These are phyloP conservation scores for Sebastiscus albofasciatus DNA, from an alignment of 2,797 vertebrate genomes.

Conservation along the genomic window DNA sequence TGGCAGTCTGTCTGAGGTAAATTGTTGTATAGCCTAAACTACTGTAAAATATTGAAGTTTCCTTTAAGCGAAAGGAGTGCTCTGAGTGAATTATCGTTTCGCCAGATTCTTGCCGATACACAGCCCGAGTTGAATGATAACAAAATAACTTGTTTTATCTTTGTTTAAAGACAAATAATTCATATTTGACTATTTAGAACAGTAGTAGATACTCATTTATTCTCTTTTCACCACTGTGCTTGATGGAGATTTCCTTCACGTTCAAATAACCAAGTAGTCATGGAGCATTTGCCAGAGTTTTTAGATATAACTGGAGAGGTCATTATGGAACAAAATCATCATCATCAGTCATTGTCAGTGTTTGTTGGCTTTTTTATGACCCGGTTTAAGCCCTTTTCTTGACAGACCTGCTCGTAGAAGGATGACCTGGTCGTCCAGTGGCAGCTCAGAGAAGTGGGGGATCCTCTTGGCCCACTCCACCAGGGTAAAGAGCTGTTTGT, in stretches of 20 bases:
- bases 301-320: not conserved
- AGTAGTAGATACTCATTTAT: not conserved
- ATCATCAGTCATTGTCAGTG: not conserved
- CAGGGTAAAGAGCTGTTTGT: slow-evolving; percentile 97
- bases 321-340: not conserved
- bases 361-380: not conserved
- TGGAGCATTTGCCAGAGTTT: not conserved
- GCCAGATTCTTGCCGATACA: no score
- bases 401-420: slow-evolving; percentile 93
- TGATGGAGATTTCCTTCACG: not conserved
- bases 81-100: no score
- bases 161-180: no score
- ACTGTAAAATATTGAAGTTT: no score
- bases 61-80: no score
- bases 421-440: slow-evolving; percentile 96
- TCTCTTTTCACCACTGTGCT: not conserved
- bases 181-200: not conserved
- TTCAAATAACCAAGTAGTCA: not conserved
- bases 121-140: no score
- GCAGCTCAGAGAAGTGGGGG: slow-evolving; percentile 94
- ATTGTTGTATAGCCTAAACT: no score
- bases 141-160: no score
- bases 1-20: no score
- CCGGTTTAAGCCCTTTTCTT: not conserved
- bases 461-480: slow-evolving; percentile 99